Conservation (phyloP, 2,113 vertebrate genomes). For the Spheniscus mendiculus region DNA sequence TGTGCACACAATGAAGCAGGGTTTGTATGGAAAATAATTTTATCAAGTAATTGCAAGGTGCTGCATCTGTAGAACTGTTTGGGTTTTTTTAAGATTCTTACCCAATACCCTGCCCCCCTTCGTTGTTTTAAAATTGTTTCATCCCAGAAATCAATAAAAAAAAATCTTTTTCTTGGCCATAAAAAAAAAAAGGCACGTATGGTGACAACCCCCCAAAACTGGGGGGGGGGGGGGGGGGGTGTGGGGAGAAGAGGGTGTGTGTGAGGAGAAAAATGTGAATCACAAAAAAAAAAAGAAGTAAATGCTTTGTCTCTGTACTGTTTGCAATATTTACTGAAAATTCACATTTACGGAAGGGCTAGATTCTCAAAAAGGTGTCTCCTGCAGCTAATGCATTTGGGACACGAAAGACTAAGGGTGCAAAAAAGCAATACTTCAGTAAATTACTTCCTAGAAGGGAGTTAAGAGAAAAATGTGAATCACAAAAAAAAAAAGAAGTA, state of each 20-base stretch:
- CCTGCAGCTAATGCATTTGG: background rate
- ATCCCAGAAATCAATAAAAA: background rate
- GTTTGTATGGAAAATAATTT: background rate
- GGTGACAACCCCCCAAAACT: background rate
- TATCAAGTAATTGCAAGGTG: background rate
- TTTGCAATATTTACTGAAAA: background rate
- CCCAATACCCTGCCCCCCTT: background rate
- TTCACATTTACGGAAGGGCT: background rate
- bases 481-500: background rate
- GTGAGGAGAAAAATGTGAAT: background rate
- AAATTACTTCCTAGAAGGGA: background rate
- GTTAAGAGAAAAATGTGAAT: no score
- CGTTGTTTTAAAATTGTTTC: background rate
- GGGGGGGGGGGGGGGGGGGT: no score
- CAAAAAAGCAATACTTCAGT: background rate
- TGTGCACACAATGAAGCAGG: background rate
- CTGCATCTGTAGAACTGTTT: background rate
- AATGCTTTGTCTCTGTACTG: background rate
- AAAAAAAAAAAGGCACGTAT: background rate
- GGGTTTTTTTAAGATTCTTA: background rate
- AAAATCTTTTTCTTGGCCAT: background rate
- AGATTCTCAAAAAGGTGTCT: background rate
- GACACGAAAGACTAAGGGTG: background rate
- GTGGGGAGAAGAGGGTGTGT: no score
- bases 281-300: background rate